These are phyloP conservation scores for Aphelocoma coerulescens DNA, from an alignment of 2,113 vertebrate genomes.

Conservation along the genomic window DNA sequence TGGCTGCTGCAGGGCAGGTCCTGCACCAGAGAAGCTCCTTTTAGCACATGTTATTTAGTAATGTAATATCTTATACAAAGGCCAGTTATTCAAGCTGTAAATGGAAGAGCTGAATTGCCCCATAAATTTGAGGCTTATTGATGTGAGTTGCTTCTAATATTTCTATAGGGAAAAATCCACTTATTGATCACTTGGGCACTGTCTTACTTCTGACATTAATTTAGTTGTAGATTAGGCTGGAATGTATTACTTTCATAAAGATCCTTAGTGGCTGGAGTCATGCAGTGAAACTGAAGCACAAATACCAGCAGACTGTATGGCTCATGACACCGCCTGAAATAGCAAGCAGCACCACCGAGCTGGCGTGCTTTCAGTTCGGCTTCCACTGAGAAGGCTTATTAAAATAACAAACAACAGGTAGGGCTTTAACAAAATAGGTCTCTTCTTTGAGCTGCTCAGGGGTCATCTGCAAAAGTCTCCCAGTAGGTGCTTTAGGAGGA, in stretches of 20 bases:
- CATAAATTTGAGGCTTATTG: conserved; percentile 61
- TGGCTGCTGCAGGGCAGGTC: background rate
- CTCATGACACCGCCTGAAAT: conserved; percentile 41
- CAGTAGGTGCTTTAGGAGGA: background rate
- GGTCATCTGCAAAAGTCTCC: background rate
- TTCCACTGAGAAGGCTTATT: conserved; percentile 33
- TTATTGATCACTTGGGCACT: conserved; percentile 52
- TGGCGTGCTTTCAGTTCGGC: background rate
- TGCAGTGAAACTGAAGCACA: conserved; percentile 35
- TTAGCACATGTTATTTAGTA: conserved; percentile 50
- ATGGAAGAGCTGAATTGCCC: conserved; percentile 33
- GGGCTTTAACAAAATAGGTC: background rate
- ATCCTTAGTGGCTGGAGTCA: conserved; percentile 55
- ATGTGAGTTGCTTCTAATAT: conserved; percentile 55
- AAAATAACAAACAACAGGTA: conserved; percentile 46
- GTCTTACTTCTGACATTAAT: conserved; percentile 58
- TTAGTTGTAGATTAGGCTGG: conserved; percentile 49
- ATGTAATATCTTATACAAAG: conserved; percentile 48
- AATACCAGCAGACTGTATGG: background rate
- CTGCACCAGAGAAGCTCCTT: background rate
- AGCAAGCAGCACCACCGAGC: conserved; percentile 23
- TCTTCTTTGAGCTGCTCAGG: background rate
- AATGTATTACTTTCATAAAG: conserved; percentile 62
- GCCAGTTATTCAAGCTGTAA: conserved; percentile 53
- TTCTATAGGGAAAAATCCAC: conserved; percentile 34